phyloP scores from a whole-genome alignment of 2,113 vertebrate genomes.

The Sardina pilchardus region DNA sequence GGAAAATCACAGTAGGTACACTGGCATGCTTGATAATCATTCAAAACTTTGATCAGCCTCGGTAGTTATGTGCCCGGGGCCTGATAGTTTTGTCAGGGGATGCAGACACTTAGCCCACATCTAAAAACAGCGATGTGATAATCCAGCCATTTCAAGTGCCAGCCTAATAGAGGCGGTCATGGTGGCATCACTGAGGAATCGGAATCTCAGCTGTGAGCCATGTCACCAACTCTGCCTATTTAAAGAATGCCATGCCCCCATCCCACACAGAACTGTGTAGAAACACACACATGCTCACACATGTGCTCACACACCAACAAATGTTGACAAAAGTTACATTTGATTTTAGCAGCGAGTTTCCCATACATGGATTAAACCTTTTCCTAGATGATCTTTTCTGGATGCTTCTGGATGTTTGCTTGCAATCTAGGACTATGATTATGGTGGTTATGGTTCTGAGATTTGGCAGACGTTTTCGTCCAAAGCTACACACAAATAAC shows the following conservation, averaged over 20 bases:
- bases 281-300: background rate
- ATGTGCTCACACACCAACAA: background rate
- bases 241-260: constrained; percentile 50
- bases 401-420: background rate
- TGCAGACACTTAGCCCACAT: constrained; percentile 62
- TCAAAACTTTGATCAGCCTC: background rate
- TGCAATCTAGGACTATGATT: too few species aligned
- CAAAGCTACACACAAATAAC: too few species aligned
- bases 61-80: constrained; percentile 53
- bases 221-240: constrained; percentile 56
- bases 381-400: too few species aligned
- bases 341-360: background rate
- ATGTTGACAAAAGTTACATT: background rate
- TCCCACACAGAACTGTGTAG: background rate
- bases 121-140: constrained; percentile 71
- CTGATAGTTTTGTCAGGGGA: constrained; percentile 73
- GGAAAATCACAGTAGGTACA: background rate
- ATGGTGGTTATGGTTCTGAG: too few species aligned
- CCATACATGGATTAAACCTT: too few species aligned
- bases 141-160: constrained; percentile 73
- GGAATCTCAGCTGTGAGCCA: constrained; percentile 48
- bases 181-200: constrained; percentile 37
- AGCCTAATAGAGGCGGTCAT: constrained; percentile 59
- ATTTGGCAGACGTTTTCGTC: too few species aligned
- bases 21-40: background rate